Evolutionary conservation across 1,140 invertebrate genomes (phyloP), one percentile per base, ranked within the genome.

Genomic region (Lutraria rhynchaena): DNA sequence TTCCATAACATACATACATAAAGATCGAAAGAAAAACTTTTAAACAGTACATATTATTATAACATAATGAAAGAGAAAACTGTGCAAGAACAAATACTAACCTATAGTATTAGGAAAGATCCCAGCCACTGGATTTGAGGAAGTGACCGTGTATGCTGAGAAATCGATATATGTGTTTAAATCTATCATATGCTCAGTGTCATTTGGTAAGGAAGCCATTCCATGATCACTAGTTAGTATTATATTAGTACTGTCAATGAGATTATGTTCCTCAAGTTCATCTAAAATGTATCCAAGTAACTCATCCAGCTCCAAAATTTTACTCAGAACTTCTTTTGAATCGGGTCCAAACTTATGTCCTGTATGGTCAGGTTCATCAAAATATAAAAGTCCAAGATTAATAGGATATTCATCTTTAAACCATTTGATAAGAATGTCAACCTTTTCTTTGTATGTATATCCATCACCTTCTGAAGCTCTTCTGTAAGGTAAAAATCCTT

Each of bases 221-320:
- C 96, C 96, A 92, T 96, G 96, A 92, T 96, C 96, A 88, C 95
- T 95, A 9, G 96, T 90, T 65, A 96, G 92, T 80, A 96, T 93
- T 0, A 96, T 91, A 89, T 96, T 96, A 0, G 95, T 91, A 69
- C 89, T 89, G 86, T 95, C 91, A 19, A 90, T 86, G 49, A 96
- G 88, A 31, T 84, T 73, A 11, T 87, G 76, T 27, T 88, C 74
- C 74, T 91, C 69, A 9, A 92, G 63, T 57, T 86, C 37, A 19
- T 88, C 41, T 19, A 93, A 69, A 17, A 93, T 58, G 75, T 89
- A 87, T 15, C 90, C 92, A 44, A 91, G 37, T 9, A 87, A 41
- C 35, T 67, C 53, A 61, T 89, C 84, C 31, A 88, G 65, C 31
- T 61, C 51, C 33, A 65, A 74, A 13, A 92, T 85, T 63, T 83